Conservation (phyloP, 30 jellyfish, hydroid and myxozoan genomes). For the Aurelia aurita region DNA sequence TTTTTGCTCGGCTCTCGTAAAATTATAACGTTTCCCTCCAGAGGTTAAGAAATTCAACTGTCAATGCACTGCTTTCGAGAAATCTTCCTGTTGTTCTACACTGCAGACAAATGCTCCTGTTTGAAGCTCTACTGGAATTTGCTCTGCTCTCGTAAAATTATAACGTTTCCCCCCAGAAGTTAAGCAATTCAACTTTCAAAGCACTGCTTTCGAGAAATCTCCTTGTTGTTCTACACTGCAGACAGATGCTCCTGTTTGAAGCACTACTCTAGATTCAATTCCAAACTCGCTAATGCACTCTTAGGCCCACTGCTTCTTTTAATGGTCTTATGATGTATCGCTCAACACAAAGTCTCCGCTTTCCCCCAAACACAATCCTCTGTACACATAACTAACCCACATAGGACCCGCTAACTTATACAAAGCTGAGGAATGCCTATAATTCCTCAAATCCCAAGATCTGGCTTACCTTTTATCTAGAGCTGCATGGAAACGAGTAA, state of each 20-base stretch:
- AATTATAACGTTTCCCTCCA: neutral
- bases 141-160: too few species aligned
- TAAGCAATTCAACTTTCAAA: neutral
- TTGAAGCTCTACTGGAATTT: too few species aligned
- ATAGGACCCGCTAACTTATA: slow-evolving; percentile 22
- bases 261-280: too few species aligned
- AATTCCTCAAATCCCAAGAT: slow-evolving; percentile 37
- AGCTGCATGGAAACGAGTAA: slow-evolving; percentile 24
- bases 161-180: neutral
- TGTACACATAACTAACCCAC: neutral
- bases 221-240: too few species aligned
- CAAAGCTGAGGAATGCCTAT: slow-evolving; percentile 54
- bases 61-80: too few species aligned
- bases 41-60: neutral
- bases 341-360: neutral
- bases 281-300: too few species aligned
- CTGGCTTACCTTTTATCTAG: slow-evolving; percentile 47
- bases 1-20: neutral
- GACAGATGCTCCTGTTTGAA: too few species aligned
- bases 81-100: too few species aligned
- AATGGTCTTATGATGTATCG: too few species aligned
- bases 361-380: neutral
- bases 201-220: too few species aligned
- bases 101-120: too few species aligned
- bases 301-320: too few species aligned